These are phyloP conservation scores for Aspidiotus rigidus DNA, from an alignment of 2,888 invertebrate genomes.

Conservation along the genomic window DNA sequence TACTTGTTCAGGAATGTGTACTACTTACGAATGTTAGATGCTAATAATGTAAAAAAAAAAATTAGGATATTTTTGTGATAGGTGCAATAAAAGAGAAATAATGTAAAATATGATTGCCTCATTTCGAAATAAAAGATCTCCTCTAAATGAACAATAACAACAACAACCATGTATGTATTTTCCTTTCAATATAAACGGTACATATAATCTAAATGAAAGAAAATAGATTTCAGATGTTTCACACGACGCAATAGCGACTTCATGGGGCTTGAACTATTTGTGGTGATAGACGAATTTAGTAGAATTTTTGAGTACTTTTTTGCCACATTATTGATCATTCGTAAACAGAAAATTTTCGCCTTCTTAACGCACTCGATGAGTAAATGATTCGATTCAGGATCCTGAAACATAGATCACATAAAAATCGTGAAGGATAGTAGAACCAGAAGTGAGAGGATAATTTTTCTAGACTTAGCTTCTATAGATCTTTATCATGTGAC, in stretches of 20 bases:
- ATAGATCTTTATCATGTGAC: too few species aligned
- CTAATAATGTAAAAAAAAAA: too few species aligned
- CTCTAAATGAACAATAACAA: too few species aligned
- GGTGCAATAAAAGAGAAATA: too few species aligned
- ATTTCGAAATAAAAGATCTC: too few species aligned
- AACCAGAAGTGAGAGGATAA: background rate
- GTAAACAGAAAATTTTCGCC: constrained; percentile 20
- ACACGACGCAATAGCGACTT: background rate
- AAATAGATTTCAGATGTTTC: constrained; percentile 18
- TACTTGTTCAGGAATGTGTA: too few species aligned
- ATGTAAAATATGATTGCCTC: too few species aligned
- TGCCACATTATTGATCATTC: constrained; percentile 19
- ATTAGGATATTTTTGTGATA: too few species aligned
- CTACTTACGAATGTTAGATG: too few species aligned
- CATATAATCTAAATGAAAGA: constrained; percentile 20
- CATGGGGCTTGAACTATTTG: background rate
- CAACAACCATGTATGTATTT: too few species aligned
- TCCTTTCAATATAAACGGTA: background rate
- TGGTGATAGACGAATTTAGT: background rate
- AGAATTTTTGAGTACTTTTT: constrained; percentile 9
- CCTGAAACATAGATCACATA: constrained; percentile 1
- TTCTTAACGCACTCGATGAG: constrained; percentile 14
- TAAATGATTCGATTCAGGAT: background rate
- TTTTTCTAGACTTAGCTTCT: too few species aligned
- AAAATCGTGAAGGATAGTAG: background rate